A percentile compares a stretch with the other conserved stretches of the same genome.
phyloP scores from a whole-genome alignment of 2,113 vertebrate genomes.

The Psettodes erumei region DNA sequence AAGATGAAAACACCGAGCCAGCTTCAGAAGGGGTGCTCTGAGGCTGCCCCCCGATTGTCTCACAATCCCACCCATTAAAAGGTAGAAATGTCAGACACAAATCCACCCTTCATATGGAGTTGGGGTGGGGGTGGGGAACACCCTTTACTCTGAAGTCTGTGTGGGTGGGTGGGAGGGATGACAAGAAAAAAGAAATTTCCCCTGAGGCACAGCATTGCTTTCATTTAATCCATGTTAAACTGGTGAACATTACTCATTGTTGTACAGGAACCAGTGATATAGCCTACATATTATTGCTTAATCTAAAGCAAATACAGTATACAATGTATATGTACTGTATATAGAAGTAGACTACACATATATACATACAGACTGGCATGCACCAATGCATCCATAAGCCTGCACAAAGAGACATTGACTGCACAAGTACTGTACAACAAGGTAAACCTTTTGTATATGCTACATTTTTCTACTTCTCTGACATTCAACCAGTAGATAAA shows the following conservation, averaged over 20 bases:
- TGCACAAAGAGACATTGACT: too few relatives aligned
- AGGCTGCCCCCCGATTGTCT: conserved; percentile 13
- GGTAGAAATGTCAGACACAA: conserved; percentile 23
- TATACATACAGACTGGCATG: background rate
- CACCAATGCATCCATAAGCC: too few relatives aligned
- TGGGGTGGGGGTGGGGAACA: conserved; percentile 18
- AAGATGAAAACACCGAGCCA: background rate
- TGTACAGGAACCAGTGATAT: background rate
- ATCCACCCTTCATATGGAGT: conserved; percentile 30
- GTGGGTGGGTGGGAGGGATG: background rate
- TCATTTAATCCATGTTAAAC: conserved; percentile 39
- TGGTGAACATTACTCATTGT: background rate
- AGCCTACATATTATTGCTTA: background rate
- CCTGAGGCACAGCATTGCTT: conserved; percentile 17
- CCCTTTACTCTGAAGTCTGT: conserved; percentile 28
- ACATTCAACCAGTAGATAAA: background rate
- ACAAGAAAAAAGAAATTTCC: conserved; percentile 40
- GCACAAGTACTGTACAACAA: too few relatives aligned
- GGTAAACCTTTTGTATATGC: background rate
- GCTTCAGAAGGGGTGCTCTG: conserved; percentile 15
- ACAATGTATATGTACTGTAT: too few relatives aligned
- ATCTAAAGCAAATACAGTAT: too few relatives aligned
- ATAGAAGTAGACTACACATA: too few relatives aligned
- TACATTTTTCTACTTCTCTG: background rate
- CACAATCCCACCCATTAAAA: conserved; percentile 39